These are phyloP conservation scores for Brachionus koreanus DNA, from an alignment of 1,140 invertebrate species.

Conservation along the genomic window DNA sequence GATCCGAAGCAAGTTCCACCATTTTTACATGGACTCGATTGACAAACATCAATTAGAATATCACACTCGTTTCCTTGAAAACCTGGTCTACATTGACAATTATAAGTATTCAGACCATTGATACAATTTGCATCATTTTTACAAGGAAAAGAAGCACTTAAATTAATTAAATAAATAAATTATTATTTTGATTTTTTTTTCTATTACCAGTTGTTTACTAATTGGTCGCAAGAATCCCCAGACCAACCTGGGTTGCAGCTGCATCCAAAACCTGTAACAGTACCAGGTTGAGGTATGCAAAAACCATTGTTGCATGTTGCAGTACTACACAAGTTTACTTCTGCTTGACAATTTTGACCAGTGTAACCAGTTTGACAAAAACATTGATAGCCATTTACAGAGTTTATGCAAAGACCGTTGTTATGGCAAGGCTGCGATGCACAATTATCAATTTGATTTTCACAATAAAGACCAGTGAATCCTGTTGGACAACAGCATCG, in stretches of 20 bases:
- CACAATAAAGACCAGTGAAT: slow-evolving; percentile 42
- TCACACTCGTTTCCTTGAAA: slow-evolving; percentile 67
- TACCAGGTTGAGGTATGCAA: neutral
- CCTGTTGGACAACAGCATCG: slow-evolving; percentile 35
- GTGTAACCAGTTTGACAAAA: slow-evolving; percentile 35
- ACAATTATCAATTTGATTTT: slow-evolving; percentile 29
- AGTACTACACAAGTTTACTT: slow-evolving; percentile 10
- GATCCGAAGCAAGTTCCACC: slow-evolving; percentile 44
- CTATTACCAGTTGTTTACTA: neutral
- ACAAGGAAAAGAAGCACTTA: slow-evolving; percentile 64
- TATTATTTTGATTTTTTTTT: neutral
- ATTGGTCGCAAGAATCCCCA: neutral
- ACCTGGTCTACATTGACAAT: slow-evolving; percentile 78
- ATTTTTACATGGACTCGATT: slow-evolving; percentile 45
- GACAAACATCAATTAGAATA: slow-evolving; percentile 45
- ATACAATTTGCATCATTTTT: slow-evolving; percentile 75
- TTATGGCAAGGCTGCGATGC: slow-evolving; percentile 18
- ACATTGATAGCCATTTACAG: slow-evolving; percentile 27
- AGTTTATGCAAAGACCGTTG: slow-evolving; percentile 23
- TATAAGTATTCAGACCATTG: slow-evolving; percentile 69
- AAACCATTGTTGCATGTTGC: slow-evolving; percentile 24
- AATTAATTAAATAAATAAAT: neutral
- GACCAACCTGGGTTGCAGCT: slow-evolving; percentile 18
- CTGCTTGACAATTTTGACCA: slow-evolving; percentile 40
- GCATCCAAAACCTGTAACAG: neutral